Evolutionary conservation across 2,797 vertebrate genomes (phyloP).

Genomic region (Ambastaia sidthimunki): DNA sequence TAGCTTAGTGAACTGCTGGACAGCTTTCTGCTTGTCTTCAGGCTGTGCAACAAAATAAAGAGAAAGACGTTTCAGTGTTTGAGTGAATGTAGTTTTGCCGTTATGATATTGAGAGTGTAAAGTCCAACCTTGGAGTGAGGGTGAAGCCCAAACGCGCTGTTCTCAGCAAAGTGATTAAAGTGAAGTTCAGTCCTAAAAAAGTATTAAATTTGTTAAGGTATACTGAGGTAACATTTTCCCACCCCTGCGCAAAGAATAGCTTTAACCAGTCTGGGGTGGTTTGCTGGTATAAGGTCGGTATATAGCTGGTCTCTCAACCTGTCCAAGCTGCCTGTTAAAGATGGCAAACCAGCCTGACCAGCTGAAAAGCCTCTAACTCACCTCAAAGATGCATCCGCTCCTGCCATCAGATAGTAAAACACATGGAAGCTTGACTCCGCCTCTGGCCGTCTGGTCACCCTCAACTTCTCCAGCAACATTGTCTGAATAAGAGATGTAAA

Average conservation of each 20-base stretch:
- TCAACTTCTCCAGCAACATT: conserved; percentile 92
- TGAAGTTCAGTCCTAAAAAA: conserved; percentile 91
- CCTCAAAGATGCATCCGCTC: conserved; percentile 87
- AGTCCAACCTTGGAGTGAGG: conserved; percentile 85
- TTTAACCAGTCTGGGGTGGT: too few species aligned
- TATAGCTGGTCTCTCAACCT: too few species aligned
- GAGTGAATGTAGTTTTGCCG: background rate
- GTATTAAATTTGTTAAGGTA: background rate
- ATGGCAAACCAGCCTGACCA: too few species aligned
- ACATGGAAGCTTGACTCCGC: conserved; percentile 90
- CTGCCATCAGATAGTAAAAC: conserved; percentile 96
- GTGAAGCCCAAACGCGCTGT: conserved; percentile 86
- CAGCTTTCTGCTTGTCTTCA: conserved; percentile 92
- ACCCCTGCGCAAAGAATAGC: too few species aligned
- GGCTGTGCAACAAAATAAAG: conserved; percentile 70
- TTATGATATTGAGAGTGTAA: background rate
- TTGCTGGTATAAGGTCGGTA: too few species aligned
- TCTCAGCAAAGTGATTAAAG: conserved; percentile 93
- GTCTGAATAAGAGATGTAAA: conserved; percentile 76
- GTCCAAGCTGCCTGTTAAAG: too few species aligned
- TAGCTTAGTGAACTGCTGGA: conserved; percentile 93
- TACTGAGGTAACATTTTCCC: too few species aligned
- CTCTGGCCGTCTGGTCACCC: conserved; percentile 85
- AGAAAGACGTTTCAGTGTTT: background rate
- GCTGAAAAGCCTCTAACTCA: conserved; percentile 60